A percentile compares a stretch with the other conserved stretches of the same genome.
Conservation (phyloP, 2,888 invertebrate species). For the Apoderus coryli region DNA sequence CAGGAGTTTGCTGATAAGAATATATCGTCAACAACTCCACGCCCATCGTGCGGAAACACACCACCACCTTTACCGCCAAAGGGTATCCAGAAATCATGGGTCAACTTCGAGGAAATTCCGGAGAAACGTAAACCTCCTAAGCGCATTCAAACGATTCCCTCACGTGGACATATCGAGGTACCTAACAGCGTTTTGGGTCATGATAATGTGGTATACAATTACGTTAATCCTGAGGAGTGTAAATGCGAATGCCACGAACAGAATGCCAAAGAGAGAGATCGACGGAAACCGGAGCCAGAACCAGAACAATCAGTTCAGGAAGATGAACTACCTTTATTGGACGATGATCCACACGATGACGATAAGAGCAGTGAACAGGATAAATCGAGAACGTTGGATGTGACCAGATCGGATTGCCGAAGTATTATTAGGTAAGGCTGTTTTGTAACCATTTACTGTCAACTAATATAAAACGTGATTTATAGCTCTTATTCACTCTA, state of each 20-base stretch:
- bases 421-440: constrained; percentile 29
- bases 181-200: constrained; percentile 32
- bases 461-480: no score
- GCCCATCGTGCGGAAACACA: constrained; percentile 19
- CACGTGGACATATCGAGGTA: constrained; percentile 34
- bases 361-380: constrained; percentile 24
- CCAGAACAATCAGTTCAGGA: constrained; percentile 24
- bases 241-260: constrained; percentile 73
- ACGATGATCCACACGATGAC: constrained; percentile 30
- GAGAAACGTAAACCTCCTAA: constrained; percentile 69
- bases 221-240: constrained; percentile 78
- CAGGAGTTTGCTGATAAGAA: constrained; percentile 50
- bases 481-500: no score
- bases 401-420: constrained; percentile 27
- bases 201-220: constrained; percentile 46
- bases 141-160: constrained; percentile 67
- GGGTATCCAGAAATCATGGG: constrained; percentile 48
- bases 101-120: constrained; percentile 76
- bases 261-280: constrained; percentile 26
- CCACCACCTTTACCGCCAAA: constrained; percentile 36
- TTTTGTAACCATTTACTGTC: constrained; percentile 9
- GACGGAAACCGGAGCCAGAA: constrained; percentile 15
- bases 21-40: constrained; percentile 26
- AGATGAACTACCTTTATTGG: constrained; percentile 38
- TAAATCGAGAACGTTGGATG: constrained; percentile 27